Base-by-base conservation (phyloP, 2,797 vertebrate genomes). In the Brachyrhaphis roseni region DNA sequence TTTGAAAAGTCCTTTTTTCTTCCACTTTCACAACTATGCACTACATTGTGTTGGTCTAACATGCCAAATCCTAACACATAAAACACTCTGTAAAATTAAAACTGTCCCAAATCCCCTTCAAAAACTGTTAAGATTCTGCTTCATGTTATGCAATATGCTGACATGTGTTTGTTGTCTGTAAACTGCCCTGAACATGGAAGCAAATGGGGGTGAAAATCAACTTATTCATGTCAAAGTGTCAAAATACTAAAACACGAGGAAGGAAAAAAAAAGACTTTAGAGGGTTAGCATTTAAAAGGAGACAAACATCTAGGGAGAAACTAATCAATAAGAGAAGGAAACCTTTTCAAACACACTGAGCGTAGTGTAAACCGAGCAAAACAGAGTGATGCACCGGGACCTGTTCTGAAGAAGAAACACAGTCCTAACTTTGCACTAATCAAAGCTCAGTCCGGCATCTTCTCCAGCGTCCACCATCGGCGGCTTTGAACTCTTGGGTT, bases 401-500 rank as follows among this genome's bases (percentile, higher is more conserved):
- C 34, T 26, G 64, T n/a, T 68, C 66, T 68, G 66, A n/a, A 68
- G 66, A 36, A 55, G 55, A 70, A 72, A 68, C 39, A 75, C 75
- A 39, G 57, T 70, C 72, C 28, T 59, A 71, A 68, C 49, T 57
- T 8, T 6, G 7, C 75, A 66, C 75, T 77, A 43, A 68, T 43
- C 66, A 68, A 41, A 68, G 23, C 66, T 43, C 66, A 43, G 57
- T 36, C 23, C n/a, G 46, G 57, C 62, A 66, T 76, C 57, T 77
- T 53, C 28, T 68, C 36, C 64, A 45, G 20, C 41, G 39, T 77
- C 74, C 68, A 68, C 64, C 77, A 15, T 3, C 20, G 34, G 57
- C 62, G 0, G 76, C 78, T 86, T 81, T 85, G 78, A 88, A 82
- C 72, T 55, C 77, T n/a, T 18, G 26, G 78, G 46, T 43, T 55